phyloP scores from a whole-genome alignment of 2,888 invertebrate genomes.

The Lasioglossum figueresi region DNA sequence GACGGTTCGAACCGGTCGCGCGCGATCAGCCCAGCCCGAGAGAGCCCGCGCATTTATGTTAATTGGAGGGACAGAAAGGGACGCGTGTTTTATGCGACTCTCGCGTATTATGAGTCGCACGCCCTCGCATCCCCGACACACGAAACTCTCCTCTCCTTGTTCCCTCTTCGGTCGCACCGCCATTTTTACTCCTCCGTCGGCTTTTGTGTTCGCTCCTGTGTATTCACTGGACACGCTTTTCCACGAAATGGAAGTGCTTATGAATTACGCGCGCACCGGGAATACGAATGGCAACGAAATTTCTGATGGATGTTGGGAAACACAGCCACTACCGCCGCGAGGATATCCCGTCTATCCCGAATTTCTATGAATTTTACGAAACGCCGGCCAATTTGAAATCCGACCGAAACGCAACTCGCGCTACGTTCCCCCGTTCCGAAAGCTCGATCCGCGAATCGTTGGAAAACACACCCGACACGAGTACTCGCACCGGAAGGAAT shows the following conservation, averaged over 20 bases:
- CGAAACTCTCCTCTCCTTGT: constrained; percentile 23
- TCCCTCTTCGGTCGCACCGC: neutral
- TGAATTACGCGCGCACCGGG: constrained; percentile 55
- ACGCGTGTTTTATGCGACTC: constrained; percentile 48
- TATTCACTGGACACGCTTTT: constrained; percentile 56
- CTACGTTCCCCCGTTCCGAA: neutral
- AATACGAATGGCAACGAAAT: constrained; percentile 55
- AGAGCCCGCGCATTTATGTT: constrained; percentile 53
- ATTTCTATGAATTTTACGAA: constrained; percentile 51
- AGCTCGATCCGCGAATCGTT: neutral
- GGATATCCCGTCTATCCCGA: constrained; percentile 22
- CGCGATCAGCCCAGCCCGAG: constrained; percentile 10
- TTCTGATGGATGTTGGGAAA: constrained; percentile 38
- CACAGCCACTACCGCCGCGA: constrained; percentile 11
- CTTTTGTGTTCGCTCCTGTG: constrained; percentile 46
- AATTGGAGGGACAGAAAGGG: constrained; percentile 55
- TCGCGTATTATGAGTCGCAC: constrained; percentile 50
- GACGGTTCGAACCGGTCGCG: constrained; percentile 33
- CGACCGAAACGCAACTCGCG: neutral
- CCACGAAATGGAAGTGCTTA: constrained; percentile 57
- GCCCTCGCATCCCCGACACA: neutral
- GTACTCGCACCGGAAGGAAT: constrained; percentile 3
- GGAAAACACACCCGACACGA: neutral
- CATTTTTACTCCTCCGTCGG: neutral
- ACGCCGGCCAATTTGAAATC: constrained; percentile 8